These are phyloP conservation scores for Dendrolimus pini DNA, from an alignment of 2,888 invertebrate genomes.

Conservation along the genomic window DNA sequence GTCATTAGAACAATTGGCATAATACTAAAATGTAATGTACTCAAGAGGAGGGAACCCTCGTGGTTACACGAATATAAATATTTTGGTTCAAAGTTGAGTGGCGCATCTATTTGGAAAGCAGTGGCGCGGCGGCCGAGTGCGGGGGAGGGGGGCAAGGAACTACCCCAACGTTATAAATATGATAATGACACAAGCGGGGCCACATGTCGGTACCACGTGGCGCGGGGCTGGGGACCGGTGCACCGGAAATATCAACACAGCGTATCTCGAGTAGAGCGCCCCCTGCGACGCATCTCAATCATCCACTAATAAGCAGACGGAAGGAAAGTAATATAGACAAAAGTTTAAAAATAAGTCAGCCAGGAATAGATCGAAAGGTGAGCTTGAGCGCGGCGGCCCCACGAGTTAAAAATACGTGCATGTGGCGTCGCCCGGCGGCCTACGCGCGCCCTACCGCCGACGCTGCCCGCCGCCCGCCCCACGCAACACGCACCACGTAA, in stretches of 20 bases:
- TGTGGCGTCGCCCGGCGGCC: slow-evolving; percentile 45
- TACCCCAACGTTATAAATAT: slow-evolving; percentile 28
- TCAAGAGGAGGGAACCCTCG: neutral
- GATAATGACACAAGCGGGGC: slow-evolving; percentile 34
- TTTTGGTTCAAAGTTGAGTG: slow-evolving; percentile 10
- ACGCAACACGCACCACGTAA: slow-evolving; percentile 24
- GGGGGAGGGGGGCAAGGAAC: slow-evolving; percentile 9
- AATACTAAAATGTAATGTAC: neutral
- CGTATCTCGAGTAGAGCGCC: slow-evolving; percentile 60
- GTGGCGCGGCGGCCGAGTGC: slow-evolving; percentile 1
- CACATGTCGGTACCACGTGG: slow-evolving; percentile 37
- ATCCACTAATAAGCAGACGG: slow-evolving; percentile 73
- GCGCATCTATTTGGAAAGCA: neutral
- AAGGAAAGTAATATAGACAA: slow-evolving; percentile 75
- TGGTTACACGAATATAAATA: neutral
- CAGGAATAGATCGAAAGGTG: slow-evolving; percentile 73
- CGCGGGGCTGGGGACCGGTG: slow-evolving; percentile 29
- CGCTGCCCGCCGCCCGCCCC: slow-evolving; percentile 28
- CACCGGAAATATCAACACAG: slow-evolving; percentile 62
- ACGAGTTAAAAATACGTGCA: slow-evolving; percentile 57
- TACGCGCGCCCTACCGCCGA: slow-evolving; percentile 42
- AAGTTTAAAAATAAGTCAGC: slow-evolving; percentile 67
- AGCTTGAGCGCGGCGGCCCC: slow-evolving; percentile 67
- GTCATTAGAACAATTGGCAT: neutral
- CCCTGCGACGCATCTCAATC: slow-evolving; percentile 74